Conservation (phyloP, 1,140 invertebrate species). For the Heliconius melpomene region DNA sequence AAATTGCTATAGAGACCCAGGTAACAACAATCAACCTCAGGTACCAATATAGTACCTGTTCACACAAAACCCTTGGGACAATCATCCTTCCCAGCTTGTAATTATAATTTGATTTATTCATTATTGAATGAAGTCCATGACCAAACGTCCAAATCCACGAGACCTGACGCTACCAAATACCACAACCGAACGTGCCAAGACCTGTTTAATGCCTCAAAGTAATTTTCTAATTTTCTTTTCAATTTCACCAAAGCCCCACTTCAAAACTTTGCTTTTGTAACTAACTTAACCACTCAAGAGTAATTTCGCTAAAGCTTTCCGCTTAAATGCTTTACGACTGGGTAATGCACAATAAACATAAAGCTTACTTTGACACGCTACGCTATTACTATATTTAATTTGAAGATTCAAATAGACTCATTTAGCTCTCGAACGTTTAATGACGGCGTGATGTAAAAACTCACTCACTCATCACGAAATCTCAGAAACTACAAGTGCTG, state of each 20-base stretch:
- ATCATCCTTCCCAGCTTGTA: neutral
- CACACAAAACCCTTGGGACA: neutral
- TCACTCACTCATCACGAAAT: too few species aligned
- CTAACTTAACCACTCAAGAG: conserved; percentile 41
- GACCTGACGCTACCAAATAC: conserved; percentile 15
- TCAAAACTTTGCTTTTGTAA: conserved; percentile 49
- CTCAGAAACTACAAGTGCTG: too few species aligned
- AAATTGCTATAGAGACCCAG: neutral
- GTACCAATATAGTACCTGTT: neutral
- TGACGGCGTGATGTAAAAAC: neutral
- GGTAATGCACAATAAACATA: conserved; percentile 15
- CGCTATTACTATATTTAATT: conserved; percentile 6
- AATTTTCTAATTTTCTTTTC: conserved; percentile 55
- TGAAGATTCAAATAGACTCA: neutral
- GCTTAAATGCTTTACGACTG: conserved; percentile 24
- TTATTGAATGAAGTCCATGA: neutral
- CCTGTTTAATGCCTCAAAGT: conserved; percentile 44
- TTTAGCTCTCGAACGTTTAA: neutral
- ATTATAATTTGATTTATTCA: conserved; percentile 13
- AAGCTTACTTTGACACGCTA: conserved; percentile 8
- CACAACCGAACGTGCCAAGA: conserved; percentile 41
- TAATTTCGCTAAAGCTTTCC: conserved; percentile 38
- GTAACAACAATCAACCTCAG: neutral
- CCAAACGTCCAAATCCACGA: neutral
- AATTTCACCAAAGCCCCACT: conserved; percentile 46